Base-by-base conservation (phyloP, 2,113 vertebrate genomes). In the Empidonax alnorum region DNA sequence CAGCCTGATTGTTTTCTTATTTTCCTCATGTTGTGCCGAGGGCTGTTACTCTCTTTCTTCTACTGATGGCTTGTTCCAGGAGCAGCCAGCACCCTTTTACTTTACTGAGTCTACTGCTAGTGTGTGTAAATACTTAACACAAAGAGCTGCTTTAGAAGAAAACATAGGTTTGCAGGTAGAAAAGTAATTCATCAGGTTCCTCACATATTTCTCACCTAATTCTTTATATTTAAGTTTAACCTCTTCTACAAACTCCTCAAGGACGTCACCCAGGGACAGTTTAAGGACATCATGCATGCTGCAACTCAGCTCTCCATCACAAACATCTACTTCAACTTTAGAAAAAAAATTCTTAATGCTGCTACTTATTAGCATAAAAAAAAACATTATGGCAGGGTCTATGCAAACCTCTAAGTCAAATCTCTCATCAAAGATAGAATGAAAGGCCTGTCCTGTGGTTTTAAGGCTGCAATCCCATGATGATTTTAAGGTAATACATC, bases 1-100 rank as follows among this genome's bases (percentile, higher is more conserved):
- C 14, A 96, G 84, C 67, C 66, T 82, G 87, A 96, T 88, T 95
- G 78, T 76, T 92, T 96, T 96, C 87, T 72, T 79, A 47, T 79
- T 97, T 97, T 93, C 44, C 74, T 92, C 86, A 42, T 52, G 69
- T 87, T 83, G 37, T 94, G 50, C 75, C 87, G 86, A 44, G 39
- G 46, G 49, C 67, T 94, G 78, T 80, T 96, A 39, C 63, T 87
- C 31, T 89, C 82, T 95, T 80, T 18, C 30, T 35, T 72, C 78
- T 67, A 53, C 42, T 65, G 90, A 93, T 52, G 93, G 65, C 42
- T 94, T 84, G 89, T 72, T 66, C 33, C 66, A 47, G 66, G 74
- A 90, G 44, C 68, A 91, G 68, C 19, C 78, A 94, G 20, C 8
- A 5, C 21, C 46, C 62, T 94, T 95, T 87, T 79, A 66, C 71